Conservation (phyloP, 2,888 invertebrate species). For the Eurois occulta region DNA sequence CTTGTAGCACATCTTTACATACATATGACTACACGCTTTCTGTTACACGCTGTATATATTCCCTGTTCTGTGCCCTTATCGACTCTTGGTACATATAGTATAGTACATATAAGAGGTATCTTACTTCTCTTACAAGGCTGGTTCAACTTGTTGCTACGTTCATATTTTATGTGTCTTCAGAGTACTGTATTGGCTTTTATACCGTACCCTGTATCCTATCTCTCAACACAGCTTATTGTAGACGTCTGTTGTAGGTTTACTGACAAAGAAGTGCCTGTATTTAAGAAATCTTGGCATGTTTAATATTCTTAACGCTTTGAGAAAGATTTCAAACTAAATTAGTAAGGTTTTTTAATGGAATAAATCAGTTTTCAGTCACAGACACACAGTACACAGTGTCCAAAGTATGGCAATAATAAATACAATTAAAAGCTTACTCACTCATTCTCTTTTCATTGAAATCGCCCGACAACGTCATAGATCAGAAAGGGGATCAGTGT, state of each 20-base stretch:
- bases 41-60: background rate
- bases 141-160: conserved; percentile 40
- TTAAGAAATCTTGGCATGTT: too few species aligned
- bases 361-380: background rate
- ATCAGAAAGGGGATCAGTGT: conserved; percentile 7
- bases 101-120: background rate
- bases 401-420: background rate
- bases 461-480: conserved; percentile 37
- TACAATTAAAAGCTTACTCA: background rate
- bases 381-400: too few species aligned
- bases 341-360: background rate
- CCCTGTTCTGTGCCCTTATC: background rate
- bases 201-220: conserved; percentile 8
- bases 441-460: conserved; percentile 21
- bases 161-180: conserved; percentile 28
- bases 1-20: background rate
- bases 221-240: conserved; percentile 1
- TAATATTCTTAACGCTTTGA: background rate
- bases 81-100: background rate
- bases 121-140: background rate
- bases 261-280: background rate
- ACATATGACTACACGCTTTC: background rate
- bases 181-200: conserved; percentile 34
- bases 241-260: background rate
- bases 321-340: background rate